Evolutionary conservation across 2,113 vertebrate genomes (phyloP).

Genomic region (Misgurnus anguillicaudatus): DNA sequence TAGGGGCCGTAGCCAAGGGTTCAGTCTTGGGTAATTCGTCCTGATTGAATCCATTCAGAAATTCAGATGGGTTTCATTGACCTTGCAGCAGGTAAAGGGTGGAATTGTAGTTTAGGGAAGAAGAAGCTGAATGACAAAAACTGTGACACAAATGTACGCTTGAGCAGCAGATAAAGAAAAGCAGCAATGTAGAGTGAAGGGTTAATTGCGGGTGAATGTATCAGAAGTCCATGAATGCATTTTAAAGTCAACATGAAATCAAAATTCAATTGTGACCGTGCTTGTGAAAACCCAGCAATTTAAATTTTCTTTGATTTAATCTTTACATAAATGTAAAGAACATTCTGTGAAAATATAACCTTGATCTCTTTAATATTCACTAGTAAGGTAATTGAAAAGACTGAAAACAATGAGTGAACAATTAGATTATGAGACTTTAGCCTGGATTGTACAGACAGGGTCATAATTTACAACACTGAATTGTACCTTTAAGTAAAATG

Average conservation of each 20-base stretch:
- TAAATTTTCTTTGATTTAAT: too few relatives aligned
- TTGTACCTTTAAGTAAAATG: too few relatives aligned
- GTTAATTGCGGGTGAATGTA: background rate
- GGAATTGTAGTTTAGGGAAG: background rate
- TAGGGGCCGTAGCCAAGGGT: background rate
- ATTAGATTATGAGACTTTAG: too few relatives aligned
- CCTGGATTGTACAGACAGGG: too few relatives aligned
- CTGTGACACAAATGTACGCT: background rate
- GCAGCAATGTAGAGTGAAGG: background rate
- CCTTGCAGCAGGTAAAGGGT: background rate
- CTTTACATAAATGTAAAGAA: too few relatives aligned
- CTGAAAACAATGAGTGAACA: too few relatives aligned
- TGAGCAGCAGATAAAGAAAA: slow-evolving; percentile 13
- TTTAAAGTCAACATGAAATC: slow-evolving; percentile 27
- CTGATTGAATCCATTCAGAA: background rate
- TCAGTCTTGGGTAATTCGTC: background rate
- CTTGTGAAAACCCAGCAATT: too few relatives aligned
- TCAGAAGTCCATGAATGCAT: background rate
- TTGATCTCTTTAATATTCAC: too few relatives aligned
- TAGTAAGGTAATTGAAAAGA: too few relatives aligned
- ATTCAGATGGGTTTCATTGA: background rate
- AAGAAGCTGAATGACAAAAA: background rate
- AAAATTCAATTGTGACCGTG: background rate
- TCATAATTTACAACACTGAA: too few relatives aligned
- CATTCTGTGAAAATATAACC: too few relatives aligned